A percentile compares a stretch with the other conserved stretches of the same genome.
phyloP scores from a whole-genome alignment of 1,140 invertebrate species.

The Drosophila subobscura region DNA sequence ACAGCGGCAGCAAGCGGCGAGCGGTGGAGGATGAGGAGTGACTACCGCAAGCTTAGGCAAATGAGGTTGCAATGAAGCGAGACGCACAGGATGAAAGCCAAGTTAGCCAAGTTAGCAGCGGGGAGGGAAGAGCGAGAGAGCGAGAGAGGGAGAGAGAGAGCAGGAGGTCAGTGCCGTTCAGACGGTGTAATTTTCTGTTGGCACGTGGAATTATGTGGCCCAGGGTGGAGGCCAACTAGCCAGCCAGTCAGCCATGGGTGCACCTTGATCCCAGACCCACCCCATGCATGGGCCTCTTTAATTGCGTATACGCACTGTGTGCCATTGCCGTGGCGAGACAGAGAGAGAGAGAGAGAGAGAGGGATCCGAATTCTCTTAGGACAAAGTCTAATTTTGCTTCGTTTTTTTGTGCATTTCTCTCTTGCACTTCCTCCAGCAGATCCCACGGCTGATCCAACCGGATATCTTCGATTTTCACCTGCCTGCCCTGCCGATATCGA shows the following conservation, averaged over 20 bases:
- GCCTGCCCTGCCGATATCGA: constrained; percentile 23
- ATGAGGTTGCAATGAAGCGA: constrained; percentile 72
- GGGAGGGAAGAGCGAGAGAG: background rate
- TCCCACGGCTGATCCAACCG: constrained; percentile 38
- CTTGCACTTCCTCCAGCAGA: constrained; percentile 24
- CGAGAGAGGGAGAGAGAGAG: background rate
- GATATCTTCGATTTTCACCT: constrained; percentile 70
- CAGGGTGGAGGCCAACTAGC: background rate
- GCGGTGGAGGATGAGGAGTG: constrained; percentile 12
- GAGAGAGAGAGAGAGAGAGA: background rate
- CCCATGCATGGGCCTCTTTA: constrained; percentile 16
- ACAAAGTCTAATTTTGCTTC: constrained; percentile 1
- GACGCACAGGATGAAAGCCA: constrained; percentile 61
- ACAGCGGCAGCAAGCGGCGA: constrained; percentile 19
- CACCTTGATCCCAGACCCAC: too few species aligned
- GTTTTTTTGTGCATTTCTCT: background rate
- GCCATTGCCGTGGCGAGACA: background rate
- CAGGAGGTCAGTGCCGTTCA: background rate
- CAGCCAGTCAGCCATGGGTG: too few species aligned
- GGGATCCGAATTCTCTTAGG: background rate
- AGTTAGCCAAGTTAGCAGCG: constrained; percentile 14
- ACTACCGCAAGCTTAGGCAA: constrained; percentile 60
- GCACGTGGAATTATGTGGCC: constrained; percentile 59
- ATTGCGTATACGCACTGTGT: constrained; percentile 68
- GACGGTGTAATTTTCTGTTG: constrained; percentile 33